Evolutionary conservation across 2,888 invertebrate species (phyloP).

Genomic region (Dendrolimus houi): DNA sequence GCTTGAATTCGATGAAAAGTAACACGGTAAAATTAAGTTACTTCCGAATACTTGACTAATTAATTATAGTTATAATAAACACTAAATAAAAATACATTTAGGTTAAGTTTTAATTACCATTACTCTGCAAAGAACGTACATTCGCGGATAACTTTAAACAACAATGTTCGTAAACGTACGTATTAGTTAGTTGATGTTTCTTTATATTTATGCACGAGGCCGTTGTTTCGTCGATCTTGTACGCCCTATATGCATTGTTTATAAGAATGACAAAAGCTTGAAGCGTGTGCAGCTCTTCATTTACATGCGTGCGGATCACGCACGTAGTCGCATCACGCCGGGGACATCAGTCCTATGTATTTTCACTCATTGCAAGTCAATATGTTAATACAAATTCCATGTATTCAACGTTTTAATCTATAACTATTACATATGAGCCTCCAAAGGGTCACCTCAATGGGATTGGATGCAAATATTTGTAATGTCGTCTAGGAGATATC

Average conservation of each 20-base stretch:
- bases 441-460: background rate
- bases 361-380: conserved; percentile 58
- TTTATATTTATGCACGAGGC: conserved; percentile 20
- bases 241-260: conserved; percentile 30
- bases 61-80: too few species aligned
- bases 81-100: too few species aligned
- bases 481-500: background rate
- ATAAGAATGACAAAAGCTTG: conserved; percentile 25
- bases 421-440: conserved; percentile 1
- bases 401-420: conserved; percentile 33
- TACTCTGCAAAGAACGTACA: background rate
- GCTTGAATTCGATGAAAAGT: too few species aligned
- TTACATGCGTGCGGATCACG: conserved; percentile 42
- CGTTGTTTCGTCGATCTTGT: conserved; percentile 24
- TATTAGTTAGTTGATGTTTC: background rate
- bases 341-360: conserved; percentile 38
- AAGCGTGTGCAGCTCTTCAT: conserved; percentile 41
- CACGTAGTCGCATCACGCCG: conserved; percentile 36
- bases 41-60: too few species aligned
- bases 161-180: background rate
- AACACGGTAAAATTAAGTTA: too few species aligned
- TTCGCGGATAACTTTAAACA: background rate
- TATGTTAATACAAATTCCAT: conserved; percentile 41
- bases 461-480: background rate
- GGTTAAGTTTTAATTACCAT: too few species aligned